These are phyloP conservation scores for Grapholita molesta DNA, from an alignment of 1,140 invertebrate species.

Conservation along the genomic window DNA sequence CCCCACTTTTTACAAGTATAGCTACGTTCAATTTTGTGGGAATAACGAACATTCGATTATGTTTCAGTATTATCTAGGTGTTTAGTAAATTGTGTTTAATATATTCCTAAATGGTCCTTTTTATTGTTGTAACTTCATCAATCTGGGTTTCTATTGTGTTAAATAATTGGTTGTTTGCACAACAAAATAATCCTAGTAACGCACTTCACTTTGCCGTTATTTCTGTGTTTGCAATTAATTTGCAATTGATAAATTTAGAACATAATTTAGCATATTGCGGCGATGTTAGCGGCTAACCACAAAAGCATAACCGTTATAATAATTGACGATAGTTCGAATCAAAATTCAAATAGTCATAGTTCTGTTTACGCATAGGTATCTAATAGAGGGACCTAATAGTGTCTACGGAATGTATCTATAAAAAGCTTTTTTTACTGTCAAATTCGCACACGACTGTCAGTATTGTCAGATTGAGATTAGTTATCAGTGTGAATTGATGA, in stretches of 20 bases:
- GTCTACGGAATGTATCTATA: not conserved
- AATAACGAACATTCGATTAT: too few relatives aligned
- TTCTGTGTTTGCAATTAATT: conserved; percentile 15
- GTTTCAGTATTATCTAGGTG: too few relatives aligned
- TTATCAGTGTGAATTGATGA: conserved; percentile 46
- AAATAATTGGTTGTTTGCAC: not conserved
- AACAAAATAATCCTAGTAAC: too few relatives aligned
- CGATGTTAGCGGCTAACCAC: conserved; percentile 45
- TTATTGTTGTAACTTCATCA: too few relatives aligned
- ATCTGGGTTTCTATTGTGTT: too few relatives aligned
- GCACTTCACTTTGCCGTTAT: too few relatives aligned
- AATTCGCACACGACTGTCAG: conserved; percentile 17
- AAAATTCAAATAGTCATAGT: not conserved
- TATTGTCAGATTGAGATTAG: conserved; percentile 36
- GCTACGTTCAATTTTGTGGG: not conserved
- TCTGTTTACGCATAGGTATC: not conserved
- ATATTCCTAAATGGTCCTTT: too few relatives aligned
- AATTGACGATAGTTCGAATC: conserved; percentile 52
- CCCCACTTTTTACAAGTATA: not conserved
- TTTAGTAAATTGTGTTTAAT: too few relatives aligned
- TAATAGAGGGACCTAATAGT: too few relatives aligned
- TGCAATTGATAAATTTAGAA: conserved; percentile 20
- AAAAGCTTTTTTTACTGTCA: not conserved
- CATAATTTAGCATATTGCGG: not conserved
- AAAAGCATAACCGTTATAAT: too few relatives aligned